Evolutionary conservation across 1,140 invertebrate species (phyloP).

Genomic region (Hyles vespertilio): DNA sequence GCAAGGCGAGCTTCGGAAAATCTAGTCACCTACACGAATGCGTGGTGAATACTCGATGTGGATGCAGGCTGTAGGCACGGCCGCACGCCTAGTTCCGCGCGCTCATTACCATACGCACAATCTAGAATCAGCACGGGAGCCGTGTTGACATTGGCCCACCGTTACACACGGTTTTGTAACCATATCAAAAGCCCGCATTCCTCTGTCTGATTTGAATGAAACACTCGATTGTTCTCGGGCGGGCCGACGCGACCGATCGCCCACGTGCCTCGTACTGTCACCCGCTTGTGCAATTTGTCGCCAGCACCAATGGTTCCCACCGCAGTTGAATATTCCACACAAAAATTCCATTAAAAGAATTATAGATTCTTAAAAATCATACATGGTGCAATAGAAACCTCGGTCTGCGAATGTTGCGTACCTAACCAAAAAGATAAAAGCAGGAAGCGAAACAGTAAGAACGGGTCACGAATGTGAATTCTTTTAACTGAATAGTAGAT

Average conservation of each 20-base stretch:
- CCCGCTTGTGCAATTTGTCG: constrained; percentile 49
- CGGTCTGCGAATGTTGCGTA: too few relatives aligned
- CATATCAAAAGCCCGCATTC: constrained; percentile 62
- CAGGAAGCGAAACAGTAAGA: constrained; percentile 13
- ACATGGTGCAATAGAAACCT: too few relatives aligned
- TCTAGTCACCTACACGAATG: constrained; percentile 60
- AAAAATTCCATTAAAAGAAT: not conserved
- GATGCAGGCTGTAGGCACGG: constrained; percentile 1
- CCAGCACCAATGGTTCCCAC: constrained; percentile 24
- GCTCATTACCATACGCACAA: constrained; percentile 58
- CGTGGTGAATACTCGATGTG: constrained; percentile 38
- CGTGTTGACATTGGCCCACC: constrained; percentile 67
- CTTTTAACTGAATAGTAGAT: constrained; percentile 12
- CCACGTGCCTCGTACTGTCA: constrained; percentile 39
- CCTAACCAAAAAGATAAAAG: not conserved
- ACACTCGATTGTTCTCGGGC: constrained; percentile 59
- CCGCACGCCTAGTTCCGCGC: constrained; percentile 23
- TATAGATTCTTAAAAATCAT: too few relatives aligned
- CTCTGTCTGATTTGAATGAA: constrained; percentile 43
- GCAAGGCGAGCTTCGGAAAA: constrained; percentile 54
- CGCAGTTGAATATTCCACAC: constrained; percentile 54
- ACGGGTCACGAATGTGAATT: constrained; percentile 3
- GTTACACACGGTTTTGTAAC: constrained; percentile 64
- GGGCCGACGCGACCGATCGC: constrained; percentile 30
- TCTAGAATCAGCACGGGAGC: constrained; percentile 53